Conservation (phyloP, 2,888 invertebrate species). For the Melipona beecheii region DNA sequence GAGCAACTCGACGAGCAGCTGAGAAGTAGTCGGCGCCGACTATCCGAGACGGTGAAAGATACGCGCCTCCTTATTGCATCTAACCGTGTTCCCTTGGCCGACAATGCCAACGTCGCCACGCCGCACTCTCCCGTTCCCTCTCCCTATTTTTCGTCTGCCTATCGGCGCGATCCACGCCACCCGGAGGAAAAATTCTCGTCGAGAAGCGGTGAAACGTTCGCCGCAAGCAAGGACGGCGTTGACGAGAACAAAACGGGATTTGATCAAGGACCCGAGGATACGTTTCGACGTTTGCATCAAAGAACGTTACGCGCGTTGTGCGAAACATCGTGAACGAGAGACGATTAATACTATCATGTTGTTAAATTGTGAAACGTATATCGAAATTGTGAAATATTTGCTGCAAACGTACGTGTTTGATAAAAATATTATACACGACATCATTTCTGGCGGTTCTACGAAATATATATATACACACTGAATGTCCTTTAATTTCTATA, state of each 20-base stretch:
- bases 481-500: too few relatives aligned
- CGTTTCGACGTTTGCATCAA: too few relatives aligned
- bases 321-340: too few relatives aligned
- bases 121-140: not conserved
- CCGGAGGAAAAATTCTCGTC: conserved; percentile 3
- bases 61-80: conserved; percentile 67
- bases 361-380: too few relatives aligned
- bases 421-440: too few relatives aligned
- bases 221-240: not conserved
- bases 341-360: too few relatives aligned
- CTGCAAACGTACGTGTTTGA: too few relatives aligned
- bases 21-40: conserved; percentile 9
- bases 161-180: not conserved
- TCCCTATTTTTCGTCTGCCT: conserved; percentile 16
- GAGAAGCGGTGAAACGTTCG: not conserved
- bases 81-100: conserved; percentile 27
- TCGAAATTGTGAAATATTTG: too few relatives aligned
- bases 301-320: too few relatives aligned
- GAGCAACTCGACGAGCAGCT: conserved; percentile 20
- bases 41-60: conserved; percentile 36
- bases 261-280: too few relatives aligned
- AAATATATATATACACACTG: too few relatives aligned
- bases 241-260: not conserved
- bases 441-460: too few relatives aligned
- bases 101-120: not conserved